These are phyloP conservation scores for Sebastes taczanowskii DNA, from an alignment of 2,797 vertebrate genomes.

Conservation along the genomic window DNA sequence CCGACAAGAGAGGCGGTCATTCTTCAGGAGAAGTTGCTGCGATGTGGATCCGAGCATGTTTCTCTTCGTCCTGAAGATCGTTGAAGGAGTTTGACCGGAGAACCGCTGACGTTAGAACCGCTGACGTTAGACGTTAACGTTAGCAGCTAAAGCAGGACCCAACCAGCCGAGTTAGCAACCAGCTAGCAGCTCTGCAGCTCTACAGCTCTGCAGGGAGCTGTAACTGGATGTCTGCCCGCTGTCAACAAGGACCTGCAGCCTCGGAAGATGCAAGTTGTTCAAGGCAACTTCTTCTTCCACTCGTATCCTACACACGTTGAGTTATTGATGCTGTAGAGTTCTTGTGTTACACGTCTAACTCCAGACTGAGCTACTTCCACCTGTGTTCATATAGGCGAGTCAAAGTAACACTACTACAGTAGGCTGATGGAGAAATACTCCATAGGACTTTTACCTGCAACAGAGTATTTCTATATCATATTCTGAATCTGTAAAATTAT, in stretches of 20 bases:
- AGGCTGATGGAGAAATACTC: not conserved
- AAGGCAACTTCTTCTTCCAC: conserved; percentile 67
- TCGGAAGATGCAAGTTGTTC: conserved; percentile 67
- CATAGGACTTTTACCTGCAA: no score
- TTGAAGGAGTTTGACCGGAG: not conserved
- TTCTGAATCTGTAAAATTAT: no score
- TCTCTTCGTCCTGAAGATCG: conserved; percentile 10
- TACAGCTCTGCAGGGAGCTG: not conserved
- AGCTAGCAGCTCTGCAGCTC: not conserved
- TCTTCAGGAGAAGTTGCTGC: not conserved
- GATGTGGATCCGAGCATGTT: not conserved
- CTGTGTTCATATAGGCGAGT: not conserved
- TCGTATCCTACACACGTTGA: conserved; percentile 72
- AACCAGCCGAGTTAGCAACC: conserved; percentile 5
- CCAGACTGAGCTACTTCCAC: not conserved
- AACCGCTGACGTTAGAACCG: not conserved
- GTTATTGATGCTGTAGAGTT: not conserved
- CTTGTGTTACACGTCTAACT: no score
- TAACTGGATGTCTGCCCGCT: conserved; percentile 8
- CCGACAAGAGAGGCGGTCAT: not conserved
- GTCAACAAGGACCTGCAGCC: not conserved
- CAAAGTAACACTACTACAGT: not conserved
- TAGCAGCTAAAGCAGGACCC: not conserved
- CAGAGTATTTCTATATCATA: no score
- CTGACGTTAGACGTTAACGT: not conserved